A percentile compares a stretch with the other conserved stretches of the same genome.
These are phyloP conservation scores for Nautilus pompilius DNA, from an alignment of 1,140 invertebrate species.

Conservation along the genomic window DNA sequence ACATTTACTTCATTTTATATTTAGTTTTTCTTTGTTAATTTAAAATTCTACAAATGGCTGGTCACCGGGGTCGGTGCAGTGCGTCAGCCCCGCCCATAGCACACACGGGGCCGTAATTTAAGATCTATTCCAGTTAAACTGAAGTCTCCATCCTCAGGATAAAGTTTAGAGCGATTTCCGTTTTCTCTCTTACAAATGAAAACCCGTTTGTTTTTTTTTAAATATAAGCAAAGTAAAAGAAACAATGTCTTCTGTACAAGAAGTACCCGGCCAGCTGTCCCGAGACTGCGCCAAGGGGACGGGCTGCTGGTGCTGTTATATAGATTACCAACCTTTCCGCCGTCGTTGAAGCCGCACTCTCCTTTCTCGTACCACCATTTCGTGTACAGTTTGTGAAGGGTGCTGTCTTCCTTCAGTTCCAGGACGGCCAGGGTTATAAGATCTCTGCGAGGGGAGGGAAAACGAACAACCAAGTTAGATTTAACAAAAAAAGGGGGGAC, in stretches of 20 bases:
- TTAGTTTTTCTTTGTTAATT: not conserved
- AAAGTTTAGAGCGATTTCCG: too few relatives aligned
- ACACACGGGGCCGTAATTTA: not conserved
- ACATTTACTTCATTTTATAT: not conserved
- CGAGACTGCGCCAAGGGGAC: too few relatives aligned
- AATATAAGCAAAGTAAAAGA: too few relatives aligned
- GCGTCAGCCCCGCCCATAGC: not conserved
- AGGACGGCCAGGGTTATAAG: conserved; percentile 51
- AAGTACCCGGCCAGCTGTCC: too few relatives aligned
- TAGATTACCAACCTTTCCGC: too few relatives aligned
- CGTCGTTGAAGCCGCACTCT: conserved; percentile 58
- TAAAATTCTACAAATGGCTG: not conserved
- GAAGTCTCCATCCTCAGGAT: too few relatives aligned
- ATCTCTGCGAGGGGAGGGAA: conserved; percentile 28
- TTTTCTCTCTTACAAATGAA: too few relatives aligned
- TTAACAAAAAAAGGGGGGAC: not conserved
- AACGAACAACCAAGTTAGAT: too few relatives aligned
- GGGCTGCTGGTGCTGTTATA: too few relatives aligned
- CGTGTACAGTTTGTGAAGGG: conserved; percentile 41
- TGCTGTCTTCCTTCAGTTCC: conserved; percentile 49
- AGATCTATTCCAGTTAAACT: too few relatives aligned
- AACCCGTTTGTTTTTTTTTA: too few relatives aligned
- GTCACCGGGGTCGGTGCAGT: not conserved
- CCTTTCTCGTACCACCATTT: conserved; percentile 55
- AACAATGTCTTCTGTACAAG: too few relatives aligned